Evolutionary conservation across 1,140 invertebrate species (phyloP), one percentile per base, ranked within the genome.

Genomic region (Acyrthosiphon pisum): DNA sequence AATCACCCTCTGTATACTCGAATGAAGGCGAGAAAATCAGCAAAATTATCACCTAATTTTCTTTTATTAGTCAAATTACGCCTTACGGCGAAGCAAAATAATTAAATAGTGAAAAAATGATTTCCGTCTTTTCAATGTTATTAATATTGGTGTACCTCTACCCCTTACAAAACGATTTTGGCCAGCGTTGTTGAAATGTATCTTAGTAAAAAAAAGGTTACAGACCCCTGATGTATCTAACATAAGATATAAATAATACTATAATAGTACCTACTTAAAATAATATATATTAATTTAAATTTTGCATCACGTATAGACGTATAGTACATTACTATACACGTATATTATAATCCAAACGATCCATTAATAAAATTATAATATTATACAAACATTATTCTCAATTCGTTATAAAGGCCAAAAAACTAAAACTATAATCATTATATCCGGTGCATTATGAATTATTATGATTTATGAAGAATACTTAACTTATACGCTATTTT

Each of bases 381-480:
- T 41, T 44, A 84, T 84, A 84, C 81, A 84, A 84, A 84, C 20
- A 84, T 44, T 84, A 44, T 41, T 84, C 37, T 84, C 81, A 84
- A 84, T 44, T 84, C 22, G 35, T 84, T 84, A 83, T 23, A 84
- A 9, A 23, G 18, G 9, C 35, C 35, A 84, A 84, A 84, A 41
- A 41, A 84, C 35, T 41, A 84, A 41, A 41, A 84, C 23, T 84
- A 41, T 84, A 84, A 41, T 44, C 37, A 26, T 23, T 41, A 26
- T 84, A 84, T 30, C 83, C 37, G 2, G 37, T 30, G 22, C 23
- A 44, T 84, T 44, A 26, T 84, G 22, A 84, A 41, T 83, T 41
- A 76, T 76, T 76, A 76, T 76, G 60, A 84, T 84, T 41, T 84
- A 84, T 41, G 83, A 41, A 84, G 30, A 84, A 84, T 84, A 84